Percentiles rank a stretch among this genome's conserved stretches.
These are phyloP conservation scores for Schlechtendalia chinensis DNA, from an alignment of 1,140 invertebrate species.

Conservation along the genomic window DNA sequence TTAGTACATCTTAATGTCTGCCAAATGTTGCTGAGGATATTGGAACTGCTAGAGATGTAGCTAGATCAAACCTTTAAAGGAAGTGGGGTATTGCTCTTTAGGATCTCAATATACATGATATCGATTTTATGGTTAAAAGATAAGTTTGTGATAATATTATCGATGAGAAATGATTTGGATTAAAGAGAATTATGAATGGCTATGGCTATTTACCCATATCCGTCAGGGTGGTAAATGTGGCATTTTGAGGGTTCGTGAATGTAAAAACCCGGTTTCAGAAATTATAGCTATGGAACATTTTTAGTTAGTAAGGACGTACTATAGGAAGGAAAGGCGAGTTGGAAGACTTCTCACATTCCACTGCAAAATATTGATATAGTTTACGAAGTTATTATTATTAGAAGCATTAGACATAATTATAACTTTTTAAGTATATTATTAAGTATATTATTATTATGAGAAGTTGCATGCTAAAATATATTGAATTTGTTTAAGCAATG, in stretches of 20 bases:
- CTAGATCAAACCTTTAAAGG: neutral
- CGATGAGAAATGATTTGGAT: neutral
- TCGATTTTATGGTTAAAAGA: neutral
- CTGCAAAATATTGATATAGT: neutral
- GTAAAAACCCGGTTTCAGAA: conserved; percentile 1
- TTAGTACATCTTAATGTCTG: no score
- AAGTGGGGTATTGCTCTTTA: no score
- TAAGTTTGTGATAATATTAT: neutral
- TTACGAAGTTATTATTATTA: neutral
- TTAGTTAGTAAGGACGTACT: neutral
- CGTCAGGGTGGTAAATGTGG: neutral
- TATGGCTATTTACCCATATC: neutral
- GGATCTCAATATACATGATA: neutral
- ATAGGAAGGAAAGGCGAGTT: neutral
- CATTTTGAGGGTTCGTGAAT: neutral
- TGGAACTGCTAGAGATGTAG: no score
- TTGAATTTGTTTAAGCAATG: neutral
- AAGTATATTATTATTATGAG: no score
- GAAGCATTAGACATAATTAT: neutral
- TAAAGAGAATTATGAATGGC: neutral
- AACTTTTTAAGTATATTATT: no score
- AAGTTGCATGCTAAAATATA: no score
- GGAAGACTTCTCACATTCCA: neutral
- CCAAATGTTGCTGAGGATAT: no score
- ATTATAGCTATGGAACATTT: conserved; percentile 10